These are phyloP conservation scores for Spatulosminthurus flaviceps DNA, from an alignment of 2,888 invertebrate species.

Conservation along the genomic window DNA sequence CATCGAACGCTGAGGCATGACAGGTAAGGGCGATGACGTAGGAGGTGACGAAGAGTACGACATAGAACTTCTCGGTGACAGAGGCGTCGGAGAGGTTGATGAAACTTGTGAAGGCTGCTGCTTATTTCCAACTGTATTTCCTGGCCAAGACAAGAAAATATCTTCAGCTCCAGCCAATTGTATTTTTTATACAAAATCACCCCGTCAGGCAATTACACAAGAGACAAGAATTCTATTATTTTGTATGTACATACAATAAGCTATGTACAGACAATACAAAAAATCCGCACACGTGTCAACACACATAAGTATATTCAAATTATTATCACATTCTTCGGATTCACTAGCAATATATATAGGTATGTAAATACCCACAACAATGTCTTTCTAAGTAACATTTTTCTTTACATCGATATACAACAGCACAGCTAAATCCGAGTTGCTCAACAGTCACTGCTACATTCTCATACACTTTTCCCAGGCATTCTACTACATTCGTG, in stretches of 20 bases:
- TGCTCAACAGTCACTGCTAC: too few species aligned
- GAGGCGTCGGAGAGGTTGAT: neutral
- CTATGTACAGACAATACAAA: neutral
- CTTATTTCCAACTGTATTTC: slow-evolving; percentile 16
- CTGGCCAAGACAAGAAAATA: slow-evolving; percentile 25
- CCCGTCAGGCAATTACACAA: slow-evolving; percentile 15
- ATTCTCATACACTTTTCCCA: too few species aligned
- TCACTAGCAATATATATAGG: too few species aligned
- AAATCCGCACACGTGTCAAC: neutral
- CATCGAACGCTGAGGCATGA: neutral
- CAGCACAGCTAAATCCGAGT: too few species aligned
- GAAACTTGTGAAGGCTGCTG: neutral
- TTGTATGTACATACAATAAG: neutral
- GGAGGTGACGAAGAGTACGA: neutral
- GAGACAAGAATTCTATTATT: neutral
- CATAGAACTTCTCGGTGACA: neutral
- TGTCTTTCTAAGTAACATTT: too few species aligned
- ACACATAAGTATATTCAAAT: too few species aligned
- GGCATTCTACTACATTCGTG: too few species aligned
- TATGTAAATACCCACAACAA: too few species aligned
- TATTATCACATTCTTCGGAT: too few species aligned
- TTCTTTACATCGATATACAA: too few species aligned
- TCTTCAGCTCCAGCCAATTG: slow-evolving; percentile 21
- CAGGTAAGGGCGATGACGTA: neutral
- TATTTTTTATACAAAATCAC: neutral